Evolutionary conservation across 2,888 invertebrate genomes (phyloP).

Genomic region (Cynaeus angustus): DNA sequence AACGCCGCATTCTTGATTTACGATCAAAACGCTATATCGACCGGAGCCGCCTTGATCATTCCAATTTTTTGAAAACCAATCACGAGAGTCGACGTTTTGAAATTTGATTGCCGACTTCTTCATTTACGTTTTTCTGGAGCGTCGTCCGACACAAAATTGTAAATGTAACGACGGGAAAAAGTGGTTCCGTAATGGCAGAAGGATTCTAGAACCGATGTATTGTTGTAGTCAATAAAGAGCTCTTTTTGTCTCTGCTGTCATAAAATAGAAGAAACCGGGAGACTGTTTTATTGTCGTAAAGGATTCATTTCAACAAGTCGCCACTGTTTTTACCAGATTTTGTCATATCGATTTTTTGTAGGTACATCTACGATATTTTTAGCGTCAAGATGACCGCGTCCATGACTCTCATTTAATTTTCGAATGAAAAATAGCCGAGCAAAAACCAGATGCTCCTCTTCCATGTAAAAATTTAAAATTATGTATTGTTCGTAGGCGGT

Average conservation of each 20-base stretch:
- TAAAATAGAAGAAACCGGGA: not conserved
- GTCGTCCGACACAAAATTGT: conserved; percentile 40
- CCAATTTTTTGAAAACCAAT: conserved; percentile 11
- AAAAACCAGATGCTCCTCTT: conserved; percentile 37
- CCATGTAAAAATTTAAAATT: conserved; percentile 44
- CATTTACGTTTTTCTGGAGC: conserved; percentile 9
- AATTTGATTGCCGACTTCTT: conserved; percentile 42
- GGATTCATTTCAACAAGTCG: not conserved
- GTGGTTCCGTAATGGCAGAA: conserved; percentile 21
- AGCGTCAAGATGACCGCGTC: no score
- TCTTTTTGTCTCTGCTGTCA: conserved; percentile 14
- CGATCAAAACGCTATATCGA: conserved; percentile 7
- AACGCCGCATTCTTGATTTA: conserved; percentile 40
- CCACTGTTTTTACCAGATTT: not conserved
- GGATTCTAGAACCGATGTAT: conserved; percentile 38
- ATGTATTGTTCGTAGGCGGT: conserved; percentile 51
- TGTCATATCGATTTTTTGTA: no score
- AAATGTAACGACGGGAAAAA: conserved; percentile 37
- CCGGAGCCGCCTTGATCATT: conserved; percentile 13
- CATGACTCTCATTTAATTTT: not conserved
- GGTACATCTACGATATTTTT: no score
- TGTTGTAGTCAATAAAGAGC: conserved; percentile 36
- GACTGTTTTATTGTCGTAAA: not conserved
- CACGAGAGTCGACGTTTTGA: conserved; percentile 28
- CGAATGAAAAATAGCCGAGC: conserved; percentile 27